Conservation (phyloP, 2,113 vertebrate species). For the Panthera tigris region DNA sequence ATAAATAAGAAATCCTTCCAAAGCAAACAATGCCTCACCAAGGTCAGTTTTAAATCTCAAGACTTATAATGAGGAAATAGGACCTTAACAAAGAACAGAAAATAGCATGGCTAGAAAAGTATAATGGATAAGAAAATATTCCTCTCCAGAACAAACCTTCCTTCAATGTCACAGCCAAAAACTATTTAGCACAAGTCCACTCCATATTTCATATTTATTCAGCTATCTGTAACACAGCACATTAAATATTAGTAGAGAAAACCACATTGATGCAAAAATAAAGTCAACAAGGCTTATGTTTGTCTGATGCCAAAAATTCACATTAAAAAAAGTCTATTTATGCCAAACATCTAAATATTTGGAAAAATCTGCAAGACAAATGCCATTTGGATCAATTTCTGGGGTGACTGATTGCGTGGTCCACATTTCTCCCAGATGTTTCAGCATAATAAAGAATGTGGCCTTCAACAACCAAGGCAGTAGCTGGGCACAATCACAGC, state of each 20-base stretch:
- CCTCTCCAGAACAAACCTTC: neutral
- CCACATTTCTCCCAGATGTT: conserved; percentile 43
- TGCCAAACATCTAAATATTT: conserved; percentile 59
- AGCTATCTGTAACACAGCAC: conserved; percentile 27
- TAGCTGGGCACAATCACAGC: neutral
- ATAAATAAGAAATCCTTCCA: conserved; percentile 36
- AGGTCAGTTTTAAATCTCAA: conserved; percentile 50
- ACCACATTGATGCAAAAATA: conserved; percentile 39
- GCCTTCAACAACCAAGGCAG: neutral
- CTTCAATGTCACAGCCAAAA: neutral
- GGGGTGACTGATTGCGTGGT: neutral
- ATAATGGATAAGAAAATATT: neutral
- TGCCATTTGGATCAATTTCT: conserved; percentile 60
- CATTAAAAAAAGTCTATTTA: neutral
- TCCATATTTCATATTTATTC: conserved; percentile 22
- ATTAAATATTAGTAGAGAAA: conserved; percentile 55
- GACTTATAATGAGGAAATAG: conserved; percentile 16
- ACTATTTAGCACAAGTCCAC: neutral
- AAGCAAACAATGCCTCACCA: conserved; percentile 46
- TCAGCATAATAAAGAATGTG: neutral
- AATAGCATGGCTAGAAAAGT: neutral
- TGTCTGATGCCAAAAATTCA: conserved; percentile 27
- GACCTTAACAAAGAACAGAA: neutral
- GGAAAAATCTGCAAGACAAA: conserved; percentile 62
- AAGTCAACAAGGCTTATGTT: conserved; percentile 41